A percentile compares a stretch with the other conserved stretches of the same genome.
phyloP scores from a whole-genome alignment of 1,140 invertebrate species.

The Atta texana region DNA sequence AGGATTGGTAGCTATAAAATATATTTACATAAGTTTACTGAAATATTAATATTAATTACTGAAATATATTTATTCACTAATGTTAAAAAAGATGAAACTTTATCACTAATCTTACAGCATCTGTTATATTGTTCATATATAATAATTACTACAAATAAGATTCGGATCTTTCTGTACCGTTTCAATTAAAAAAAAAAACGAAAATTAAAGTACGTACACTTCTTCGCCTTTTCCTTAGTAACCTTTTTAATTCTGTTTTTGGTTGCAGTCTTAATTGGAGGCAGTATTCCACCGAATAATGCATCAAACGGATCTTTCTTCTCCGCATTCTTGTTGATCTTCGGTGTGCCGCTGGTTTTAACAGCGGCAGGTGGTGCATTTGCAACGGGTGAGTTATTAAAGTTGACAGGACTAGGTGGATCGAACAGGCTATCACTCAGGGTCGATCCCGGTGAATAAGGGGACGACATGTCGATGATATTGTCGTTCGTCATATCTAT shows the following conservation, averaged over 20 bases:
- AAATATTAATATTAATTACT: not conserved
- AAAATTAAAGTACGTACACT: constrained; percentile 69
- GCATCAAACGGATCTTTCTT: constrained; percentile 87
- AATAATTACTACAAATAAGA: not conserved
- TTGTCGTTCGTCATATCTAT: constrained; percentile 78
- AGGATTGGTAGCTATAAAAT: constrained; percentile 87
- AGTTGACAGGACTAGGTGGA: constrained; percentile 89
- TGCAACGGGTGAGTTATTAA: constrained; percentile 79
- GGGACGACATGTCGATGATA: constrained; percentile 91
- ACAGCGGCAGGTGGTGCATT: constrained; percentile 65
- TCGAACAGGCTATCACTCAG: constrained; percentile 95
- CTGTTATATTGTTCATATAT: not conserved
- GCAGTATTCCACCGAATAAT: constrained; percentile 86
- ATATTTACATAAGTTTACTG: not conserved
- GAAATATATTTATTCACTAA: not conserved
- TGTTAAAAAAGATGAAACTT: not conserved
- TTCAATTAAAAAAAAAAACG: not conserved
- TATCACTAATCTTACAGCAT: not conserved
- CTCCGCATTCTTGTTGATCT: constrained; percentile 78
- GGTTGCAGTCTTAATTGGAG: constrained; percentile 77
- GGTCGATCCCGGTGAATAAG: constrained; percentile 94
- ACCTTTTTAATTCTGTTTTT: constrained; percentile 81
- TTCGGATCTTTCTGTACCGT: constrained; percentile 54
- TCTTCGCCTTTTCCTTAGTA: constrained; percentile 85
- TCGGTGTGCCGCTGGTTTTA: constrained; percentile 77